These are phyloP conservation scores for Drosophila mayaguana DNA, from an alignment of 2,888 invertebrate species.

Conservation along the genomic window DNA sequence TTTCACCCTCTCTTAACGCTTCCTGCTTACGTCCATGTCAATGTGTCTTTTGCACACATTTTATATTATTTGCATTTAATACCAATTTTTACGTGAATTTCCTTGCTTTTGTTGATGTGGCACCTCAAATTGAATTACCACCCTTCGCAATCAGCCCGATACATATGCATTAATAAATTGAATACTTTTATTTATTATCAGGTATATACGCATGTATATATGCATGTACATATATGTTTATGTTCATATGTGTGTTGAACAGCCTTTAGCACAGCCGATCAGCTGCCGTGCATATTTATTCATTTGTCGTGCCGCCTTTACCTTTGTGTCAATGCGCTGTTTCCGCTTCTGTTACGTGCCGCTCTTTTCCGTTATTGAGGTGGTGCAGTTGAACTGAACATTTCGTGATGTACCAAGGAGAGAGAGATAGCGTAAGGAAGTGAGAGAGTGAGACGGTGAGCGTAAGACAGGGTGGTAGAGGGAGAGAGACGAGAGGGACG, in stretches of 20 bases:
- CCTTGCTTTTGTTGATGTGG: constrained; percentile 19
- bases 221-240: neutral
- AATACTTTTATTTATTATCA: constrained; percentile 23
- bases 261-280: constrained; percentile 9
- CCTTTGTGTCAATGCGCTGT: constrained; percentile 37
- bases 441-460: too few relatives aligned
- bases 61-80: constrained; percentile 31
- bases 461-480: neutral
- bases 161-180: constrained; percentile 52
- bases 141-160: constrained; percentile 46
- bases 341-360: constrained; percentile 43
- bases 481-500: neutral
- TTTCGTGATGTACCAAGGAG: neutral
- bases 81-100: constrained; percentile 32
- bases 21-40: neutral
- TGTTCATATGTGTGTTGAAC: neutral
- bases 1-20: neutral
- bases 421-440: neutral
- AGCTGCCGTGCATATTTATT: constrained; percentile 25
- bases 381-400: neutral
- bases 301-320: constrained; percentile 42
- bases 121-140: constrained; percentile 54
- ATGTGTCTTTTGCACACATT: constrained; percentile 19
- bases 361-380: constrained; percentile 5
- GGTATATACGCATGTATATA: neutral